These are phyloP conservation scores for Cololabis saira DNA, from an alignment of 2,113 vertebrate species.

Conservation along the genomic window DNA sequence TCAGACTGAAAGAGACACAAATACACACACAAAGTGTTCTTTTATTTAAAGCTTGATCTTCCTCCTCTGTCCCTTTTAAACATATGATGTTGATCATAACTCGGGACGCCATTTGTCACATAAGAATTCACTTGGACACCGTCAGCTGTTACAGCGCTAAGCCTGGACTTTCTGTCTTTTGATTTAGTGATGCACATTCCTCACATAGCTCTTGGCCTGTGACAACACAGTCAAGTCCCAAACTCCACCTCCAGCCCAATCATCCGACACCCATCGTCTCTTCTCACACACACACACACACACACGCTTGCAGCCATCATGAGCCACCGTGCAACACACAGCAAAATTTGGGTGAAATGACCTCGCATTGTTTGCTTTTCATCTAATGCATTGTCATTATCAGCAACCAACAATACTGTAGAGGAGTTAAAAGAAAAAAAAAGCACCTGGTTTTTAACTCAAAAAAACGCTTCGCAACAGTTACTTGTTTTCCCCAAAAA, in stretches of 20 bases:
- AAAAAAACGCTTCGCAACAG: background rate
- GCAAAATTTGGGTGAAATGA: background rate
- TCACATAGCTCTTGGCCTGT: constrained; percentile 44
- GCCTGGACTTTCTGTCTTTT: constrained; percentile 8
- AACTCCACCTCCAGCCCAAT: constrained; percentile 23
- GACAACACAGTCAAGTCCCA: constrained; percentile 7
- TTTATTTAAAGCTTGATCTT: background rate
- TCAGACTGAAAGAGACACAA: constrained; percentile 82
- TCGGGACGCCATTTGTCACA: fast-evolving
- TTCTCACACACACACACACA: constrained; percentile 16
- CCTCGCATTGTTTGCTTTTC: background rate
- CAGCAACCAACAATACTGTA: background rate
- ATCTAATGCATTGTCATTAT: background rate
- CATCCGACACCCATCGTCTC: constrained; percentile 44
- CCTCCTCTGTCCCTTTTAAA: background rate
- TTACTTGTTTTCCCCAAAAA: background rate
- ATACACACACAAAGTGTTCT: background rate
- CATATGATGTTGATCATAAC: background rate
- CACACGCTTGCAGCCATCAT: too few relatives aligned
- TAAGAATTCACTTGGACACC: background rate
- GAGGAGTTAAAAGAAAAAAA: background rate
- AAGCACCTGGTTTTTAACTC: background rate
- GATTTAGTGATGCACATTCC: constrained; percentile 62
- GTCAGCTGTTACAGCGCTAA: constrained; percentile 3
- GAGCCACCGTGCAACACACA: too few relatives aligned